A percentile compares a stretch with the other conserved stretches of the same genome.
Evolutionary conservation across 2,113 vertebrate genomes (phyloP).

Genomic region (Prinia subflava): DNA sequence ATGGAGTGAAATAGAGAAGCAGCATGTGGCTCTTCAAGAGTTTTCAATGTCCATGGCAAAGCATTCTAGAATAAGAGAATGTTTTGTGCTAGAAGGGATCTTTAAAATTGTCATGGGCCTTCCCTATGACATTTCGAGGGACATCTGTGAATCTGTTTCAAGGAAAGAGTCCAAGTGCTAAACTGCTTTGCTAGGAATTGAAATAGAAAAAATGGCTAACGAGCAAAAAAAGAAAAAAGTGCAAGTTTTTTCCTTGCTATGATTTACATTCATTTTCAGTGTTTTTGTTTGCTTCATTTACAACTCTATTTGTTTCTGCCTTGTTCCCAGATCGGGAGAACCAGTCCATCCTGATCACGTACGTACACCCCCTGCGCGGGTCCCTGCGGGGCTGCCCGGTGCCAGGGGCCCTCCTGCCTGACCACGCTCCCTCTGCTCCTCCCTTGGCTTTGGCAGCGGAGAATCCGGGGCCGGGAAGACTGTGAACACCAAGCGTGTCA

Average conservation of each 20-base stretch:
- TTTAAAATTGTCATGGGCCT: not conserved
- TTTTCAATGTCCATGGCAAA: not conserved
- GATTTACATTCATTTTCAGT: not conserved
- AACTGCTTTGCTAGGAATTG: not conserved
- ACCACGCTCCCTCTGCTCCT: not conserved
- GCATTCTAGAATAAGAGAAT: not conserved
- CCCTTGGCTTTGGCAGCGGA: slow-evolving; percentile 58
- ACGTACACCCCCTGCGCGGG: not conserved
- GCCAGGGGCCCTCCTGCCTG: not conserved
- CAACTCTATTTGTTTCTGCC: not conserved
- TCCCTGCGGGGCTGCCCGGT: not conserved
- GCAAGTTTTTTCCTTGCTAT: not conserved
- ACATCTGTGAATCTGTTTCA: not conserved
- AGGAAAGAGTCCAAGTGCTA: too few relatives aligned
- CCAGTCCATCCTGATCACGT: not conserved
- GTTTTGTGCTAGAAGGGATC: not conserved
- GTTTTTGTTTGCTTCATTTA: not conserved
- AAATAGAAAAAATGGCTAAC: not conserved
- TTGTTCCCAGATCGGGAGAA: not conserved
- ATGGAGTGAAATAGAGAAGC: not conserved
- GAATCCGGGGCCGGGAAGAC: slow-evolving; percentile 92
- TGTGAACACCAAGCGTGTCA: slow-evolving; percentile 93
- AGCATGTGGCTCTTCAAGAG: not conserved
- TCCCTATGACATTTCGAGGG: not conserved
- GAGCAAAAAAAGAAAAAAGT: not conserved